Base-by-base conservation (phyloP, 2,797 vertebrate genomes). In the Xerus rutilus region DNA sequence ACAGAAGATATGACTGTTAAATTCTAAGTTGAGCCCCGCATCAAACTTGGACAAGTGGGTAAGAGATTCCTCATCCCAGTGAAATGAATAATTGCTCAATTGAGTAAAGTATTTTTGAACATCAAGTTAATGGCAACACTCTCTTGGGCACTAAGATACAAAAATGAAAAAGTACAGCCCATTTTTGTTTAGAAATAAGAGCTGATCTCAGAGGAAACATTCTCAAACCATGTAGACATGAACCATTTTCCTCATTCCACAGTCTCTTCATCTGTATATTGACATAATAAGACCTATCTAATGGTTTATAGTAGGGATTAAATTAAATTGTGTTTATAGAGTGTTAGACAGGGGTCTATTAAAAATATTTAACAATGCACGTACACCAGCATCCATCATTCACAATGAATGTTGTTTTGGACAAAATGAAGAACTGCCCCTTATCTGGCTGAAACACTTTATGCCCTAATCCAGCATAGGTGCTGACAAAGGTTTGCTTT, bases 251-350 rank as follows among this genome's bases (percentile, higher is more conserved):
- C 20, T 85, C 18, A 45, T 30, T 59, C 74, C 43, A 57, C 2
- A 62, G 43, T 65, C 14, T 43, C 62, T 39, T 79, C 8, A 28
- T 30, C 39, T 76, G 39, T 70, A 32, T 28, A 9, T 70, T 52
- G 3, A 23, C 43, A 92, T 39, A 84, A 35, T 72, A 70, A 87
- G 57, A 65, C 13, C 47, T 79, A 91, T 3, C 70, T 85, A 72
- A 7, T 35, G 9, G 43, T 25, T 88, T 77, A 64, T 79, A 30
- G 8, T 79, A 28, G 92, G 49, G 23, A 70, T 57, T 87, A 77
- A 89, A 67, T 65, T 35, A 77, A 89, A 81, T 3, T 72, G 43
- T 12, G 89, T 81, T 78, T 92, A 47, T 23, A 45, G 81, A 94
- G 43, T 18, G 13, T 8, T 70, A 76, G 45, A 23, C 7, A 69